Evolutionary conservation across 2,113 vertebrate genomes (phyloP).

Genomic region (Cyanistes caeruleus): DNA sequence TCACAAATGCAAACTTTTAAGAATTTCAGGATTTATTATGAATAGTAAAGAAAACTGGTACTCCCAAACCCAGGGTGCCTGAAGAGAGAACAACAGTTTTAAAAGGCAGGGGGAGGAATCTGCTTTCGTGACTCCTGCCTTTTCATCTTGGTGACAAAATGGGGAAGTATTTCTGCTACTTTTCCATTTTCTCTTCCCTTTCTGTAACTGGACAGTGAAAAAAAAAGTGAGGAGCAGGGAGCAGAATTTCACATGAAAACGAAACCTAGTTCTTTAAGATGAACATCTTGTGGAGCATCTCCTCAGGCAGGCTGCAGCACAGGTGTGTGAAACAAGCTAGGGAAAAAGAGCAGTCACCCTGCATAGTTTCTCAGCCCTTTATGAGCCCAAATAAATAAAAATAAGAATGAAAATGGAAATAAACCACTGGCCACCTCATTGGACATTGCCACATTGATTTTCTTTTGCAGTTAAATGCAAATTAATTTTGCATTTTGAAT

Average conservation of each 20-base stretch:
- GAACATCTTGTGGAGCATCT: not conserved
- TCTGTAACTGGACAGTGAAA: not conserved
- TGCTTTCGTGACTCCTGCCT: not conserved
- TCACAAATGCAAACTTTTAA: not conserved
- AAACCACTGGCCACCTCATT: not conserved
- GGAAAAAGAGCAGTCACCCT: not conserved
- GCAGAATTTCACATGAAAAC: not conserved
- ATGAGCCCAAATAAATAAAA: not conserved
- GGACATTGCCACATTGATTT: not conserved
- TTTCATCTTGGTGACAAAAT: not conserved
- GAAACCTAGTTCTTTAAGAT: not conserved
- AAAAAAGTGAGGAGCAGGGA: not conserved
- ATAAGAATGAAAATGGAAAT: not conserved
- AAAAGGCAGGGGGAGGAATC: not conserved
- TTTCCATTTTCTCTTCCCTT: not conserved
- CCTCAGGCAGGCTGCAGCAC: not conserved
- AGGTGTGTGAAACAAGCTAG: rapidly evolving
- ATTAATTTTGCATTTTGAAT: not conserved
- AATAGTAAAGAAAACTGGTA: not conserved
- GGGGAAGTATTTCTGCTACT: not conserved
- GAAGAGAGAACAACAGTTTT: not conserved
- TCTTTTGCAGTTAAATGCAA: not conserved
- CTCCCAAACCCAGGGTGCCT: not conserved
- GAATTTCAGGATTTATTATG: not conserved
- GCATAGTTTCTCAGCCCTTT: not conserved